phyloP scores from a whole-genome alignment of 2,113 vertebrate species.

The Bubo bubo region DNA sequence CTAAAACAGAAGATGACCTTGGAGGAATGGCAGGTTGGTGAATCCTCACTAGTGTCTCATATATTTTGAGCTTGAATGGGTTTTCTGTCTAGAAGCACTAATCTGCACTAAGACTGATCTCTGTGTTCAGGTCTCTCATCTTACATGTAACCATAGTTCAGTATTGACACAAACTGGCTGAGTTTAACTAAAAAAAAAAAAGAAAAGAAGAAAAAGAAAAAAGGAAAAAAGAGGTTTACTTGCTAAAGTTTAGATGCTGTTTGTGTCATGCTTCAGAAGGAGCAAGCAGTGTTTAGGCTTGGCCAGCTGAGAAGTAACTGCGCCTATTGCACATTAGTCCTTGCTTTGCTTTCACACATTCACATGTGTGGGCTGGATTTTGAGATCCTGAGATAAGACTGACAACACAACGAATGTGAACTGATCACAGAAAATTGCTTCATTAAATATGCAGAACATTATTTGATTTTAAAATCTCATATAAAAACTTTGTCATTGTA shows the following conservation, averaged over 20 bases:
- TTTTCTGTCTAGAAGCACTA: background rate
- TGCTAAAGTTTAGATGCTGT: background rate
- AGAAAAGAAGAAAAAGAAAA: background rate
- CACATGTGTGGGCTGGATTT: background rate
- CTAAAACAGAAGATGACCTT: background rate
- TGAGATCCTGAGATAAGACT: background rate
- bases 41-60: background rate
- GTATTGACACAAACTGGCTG: background rate
- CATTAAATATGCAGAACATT: background rate
- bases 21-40: background rate
- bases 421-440: background rate
- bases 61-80: background rate
- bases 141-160: background rate
- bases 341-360: background rate
- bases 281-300: background rate
- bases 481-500: background rate
- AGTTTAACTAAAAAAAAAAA: background rate
- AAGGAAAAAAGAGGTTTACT: background rate
- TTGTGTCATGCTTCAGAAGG: background rate
- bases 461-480: slow-evolving; percentile 2
- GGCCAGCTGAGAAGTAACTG: background rate
- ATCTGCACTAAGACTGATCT: background rate
- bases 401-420: background rate
- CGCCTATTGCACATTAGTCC: background rate
- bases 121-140: background rate